Percentiles rank a stretch among this genome's conserved stretches.
These are phyloP conservation scores for Taurulus bubalis DNA, from an alignment of 2,113 vertebrate genomes.

Conservation along the genomic window DNA sequence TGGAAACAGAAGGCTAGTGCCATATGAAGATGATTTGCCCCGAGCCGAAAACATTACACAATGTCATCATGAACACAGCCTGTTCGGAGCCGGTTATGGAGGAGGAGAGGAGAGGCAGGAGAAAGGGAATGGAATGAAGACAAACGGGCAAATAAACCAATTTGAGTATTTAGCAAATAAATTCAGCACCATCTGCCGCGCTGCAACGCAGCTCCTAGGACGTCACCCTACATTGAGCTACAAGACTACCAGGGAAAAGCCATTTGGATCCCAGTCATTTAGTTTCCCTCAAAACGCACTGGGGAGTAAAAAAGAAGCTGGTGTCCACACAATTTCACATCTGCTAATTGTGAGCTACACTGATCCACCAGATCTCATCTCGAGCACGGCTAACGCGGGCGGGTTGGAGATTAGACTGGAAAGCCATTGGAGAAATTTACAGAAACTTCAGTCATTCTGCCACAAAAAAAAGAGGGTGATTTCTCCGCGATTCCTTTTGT, in stretches of 20 bases:
- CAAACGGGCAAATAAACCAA: conserved; percentile 74
- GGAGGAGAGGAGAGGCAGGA: conserved; percentile 16
- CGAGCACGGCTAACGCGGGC: conserved; percentile 45
- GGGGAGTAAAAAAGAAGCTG: conserved; percentile 76
- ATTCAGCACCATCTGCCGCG: conserved; percentile 80
- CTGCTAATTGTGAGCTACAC: conserved; percentile 78
- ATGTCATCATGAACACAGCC: conserved; percentile 73
- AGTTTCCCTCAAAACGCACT: conserved; percentile 78
- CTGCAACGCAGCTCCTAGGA: conserved; percentile 64
- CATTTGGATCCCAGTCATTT: conserved; percentile 79
- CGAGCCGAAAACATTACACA: conserved; percentile 80
- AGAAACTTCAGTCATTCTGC: conserved; percentile 46
- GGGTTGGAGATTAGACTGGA: conserved; percentile 51
- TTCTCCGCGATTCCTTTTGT: background rate
- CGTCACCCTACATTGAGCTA: conserved; percentile 79
- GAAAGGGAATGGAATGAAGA: conserved; percentile 44
- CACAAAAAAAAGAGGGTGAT: background rate
- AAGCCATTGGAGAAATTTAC: conserved; percentile 49
- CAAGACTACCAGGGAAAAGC: conserved; percentile 63
- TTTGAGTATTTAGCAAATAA: conserved; percentile 82
- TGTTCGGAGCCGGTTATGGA: conserved; percentile 62
- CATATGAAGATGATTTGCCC: conserved; percentile 80
- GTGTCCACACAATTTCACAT: conserved; percentile 80
- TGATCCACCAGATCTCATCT: conserved; percentile 76
- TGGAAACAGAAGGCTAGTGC: conserved; percentile 76